Conservation (phyloP, 1,140 invertebrate genomes). For the Polypedilum pembai region DNA sequence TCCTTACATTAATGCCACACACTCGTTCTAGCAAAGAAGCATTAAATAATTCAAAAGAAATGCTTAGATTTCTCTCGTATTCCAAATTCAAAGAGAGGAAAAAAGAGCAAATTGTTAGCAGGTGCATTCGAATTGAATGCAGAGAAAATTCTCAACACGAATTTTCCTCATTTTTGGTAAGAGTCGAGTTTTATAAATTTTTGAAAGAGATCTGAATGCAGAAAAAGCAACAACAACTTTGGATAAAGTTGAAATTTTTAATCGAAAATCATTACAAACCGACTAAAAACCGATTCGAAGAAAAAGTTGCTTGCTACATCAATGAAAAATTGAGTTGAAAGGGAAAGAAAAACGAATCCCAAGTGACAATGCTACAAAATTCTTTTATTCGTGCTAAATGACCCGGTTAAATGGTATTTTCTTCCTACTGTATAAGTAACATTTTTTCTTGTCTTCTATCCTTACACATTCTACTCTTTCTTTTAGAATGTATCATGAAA, state of each 20-base stretch:
- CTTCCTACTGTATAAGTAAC: neutral
- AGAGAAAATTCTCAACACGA: neutral
- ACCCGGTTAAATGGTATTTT: constrained; percentile 17
- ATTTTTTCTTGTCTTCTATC: neutral
- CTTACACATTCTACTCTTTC: too few species aligned
- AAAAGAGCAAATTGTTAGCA: constrained; percentile 12
- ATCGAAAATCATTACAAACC: too few species aligned
- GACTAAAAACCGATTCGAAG: too few species aligned
- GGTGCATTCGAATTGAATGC: constrained; percentile 21
- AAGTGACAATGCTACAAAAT: constrained; percentile 24
- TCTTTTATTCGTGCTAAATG: constrained; percentile 25
- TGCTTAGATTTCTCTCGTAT: neutral
- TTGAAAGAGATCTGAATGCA: too few species aligned
- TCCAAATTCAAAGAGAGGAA: neutral
- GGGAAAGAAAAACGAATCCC: neutral
- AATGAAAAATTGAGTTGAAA: too few species aligned
- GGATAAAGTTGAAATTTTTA: too few species aligned
- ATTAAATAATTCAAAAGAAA: constrained; percentile 23
- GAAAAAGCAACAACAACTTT: too few species aligned
- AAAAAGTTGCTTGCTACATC: too few species aligned
- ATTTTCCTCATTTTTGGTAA: neutral
- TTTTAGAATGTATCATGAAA: neutral
- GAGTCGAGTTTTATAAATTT: too few species aligned
- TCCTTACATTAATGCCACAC: neutral
- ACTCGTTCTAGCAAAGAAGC: neutral